Evolutionary conservation across 2,888 invertebrate species (phyloP).

Genomic region (Rhopalosiphum nymphaeae): DNA sequence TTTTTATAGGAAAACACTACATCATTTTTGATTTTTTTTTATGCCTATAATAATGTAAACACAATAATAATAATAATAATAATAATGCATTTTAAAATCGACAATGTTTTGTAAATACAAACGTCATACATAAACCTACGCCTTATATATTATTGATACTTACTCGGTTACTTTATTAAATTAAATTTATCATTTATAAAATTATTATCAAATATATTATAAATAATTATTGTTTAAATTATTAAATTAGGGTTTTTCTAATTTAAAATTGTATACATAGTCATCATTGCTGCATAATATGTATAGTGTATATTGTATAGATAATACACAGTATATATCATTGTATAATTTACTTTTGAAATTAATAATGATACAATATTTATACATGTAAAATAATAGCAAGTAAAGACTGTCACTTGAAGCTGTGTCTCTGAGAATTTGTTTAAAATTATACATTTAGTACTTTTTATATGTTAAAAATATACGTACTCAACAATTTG

Average conservation of each 20-base stretch:
- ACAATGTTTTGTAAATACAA: not conserved
- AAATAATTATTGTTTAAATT: not conserved
- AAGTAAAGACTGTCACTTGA: not conserved
- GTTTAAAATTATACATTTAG: not conserved
- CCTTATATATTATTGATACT: not conserved
- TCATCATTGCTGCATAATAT: not conserved
- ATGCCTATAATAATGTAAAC: not conserved
- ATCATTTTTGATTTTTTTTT: conserved; percentile 28
- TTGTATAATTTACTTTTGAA: not conserved
- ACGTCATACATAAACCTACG: not conserved
- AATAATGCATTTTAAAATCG: not conserved
- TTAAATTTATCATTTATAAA: not conserved
- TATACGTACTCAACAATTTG: not conserved
- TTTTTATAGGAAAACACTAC: conserved; percentile 9
- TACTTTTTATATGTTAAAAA: not conserved
- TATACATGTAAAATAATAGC: not conserved
- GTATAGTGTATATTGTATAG: no score
- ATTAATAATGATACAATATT: not conserved
- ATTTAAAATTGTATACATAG: not conserved
- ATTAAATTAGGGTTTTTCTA: not conserved
- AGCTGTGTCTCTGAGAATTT: not conserved
- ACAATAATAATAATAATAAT: conserved; percentile 2
- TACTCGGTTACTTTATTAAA: not conserved
- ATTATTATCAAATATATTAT: not conserved
- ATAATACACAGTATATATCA: not conserved